These are phyloP conservation scores for Yasuhikotakia modesta DNA, from an alignment of 2,797 vertebrate species.

Conservation along the genomic window DNA sequence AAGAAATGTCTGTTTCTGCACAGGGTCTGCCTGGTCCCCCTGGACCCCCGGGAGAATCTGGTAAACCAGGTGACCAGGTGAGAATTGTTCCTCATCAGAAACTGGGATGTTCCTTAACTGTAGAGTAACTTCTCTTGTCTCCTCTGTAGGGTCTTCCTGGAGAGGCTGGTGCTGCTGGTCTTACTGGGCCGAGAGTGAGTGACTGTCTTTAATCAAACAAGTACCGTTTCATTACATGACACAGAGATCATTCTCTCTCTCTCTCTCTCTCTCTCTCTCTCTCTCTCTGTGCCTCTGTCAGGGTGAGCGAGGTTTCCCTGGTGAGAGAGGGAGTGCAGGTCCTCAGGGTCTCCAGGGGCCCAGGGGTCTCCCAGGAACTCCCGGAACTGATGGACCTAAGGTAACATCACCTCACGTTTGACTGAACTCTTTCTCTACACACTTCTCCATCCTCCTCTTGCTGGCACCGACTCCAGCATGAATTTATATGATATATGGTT, in stretches of 20 bases:
- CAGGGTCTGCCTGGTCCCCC: constrained; percentile 95
- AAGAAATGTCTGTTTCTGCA: constrained; percentile 3
- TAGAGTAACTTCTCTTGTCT: neutral
- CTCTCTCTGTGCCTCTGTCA: constrained; percentile 62
- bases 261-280: constrained; percentile 49
- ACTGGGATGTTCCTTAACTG: neutral
- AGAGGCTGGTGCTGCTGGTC: constrained; percentile 87
- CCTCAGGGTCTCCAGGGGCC: constrained; percentile 92
- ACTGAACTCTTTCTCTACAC: no score
- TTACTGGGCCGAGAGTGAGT: constrained; percentile 91
- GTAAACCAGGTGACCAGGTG: constrained; percentile 87
- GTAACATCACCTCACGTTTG: constrained; percentile 65
- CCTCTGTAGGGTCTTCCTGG: constrained; percentile 88
- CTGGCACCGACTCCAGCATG: no score
- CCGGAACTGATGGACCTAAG: constrained; percentile 95
- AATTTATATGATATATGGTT: no score
- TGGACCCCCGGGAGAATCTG: constrained; percentile 91
- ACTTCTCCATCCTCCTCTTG: no score
- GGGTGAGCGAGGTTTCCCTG: constrained; percentile 97
- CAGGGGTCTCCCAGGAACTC: constrained; percentile 92
- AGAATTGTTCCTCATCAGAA: constrained; percentile 39
- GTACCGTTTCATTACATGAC: neutral
- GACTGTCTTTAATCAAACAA: constrained; percentile 15
- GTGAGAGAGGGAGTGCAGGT: constrained; percentile 91
- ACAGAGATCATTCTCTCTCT: constrained; percentile 25